phyloP scores from a whole-genome alignment of 2,888 invertebrate genomes.

The Cataglyphis altisquamis region DNA sequence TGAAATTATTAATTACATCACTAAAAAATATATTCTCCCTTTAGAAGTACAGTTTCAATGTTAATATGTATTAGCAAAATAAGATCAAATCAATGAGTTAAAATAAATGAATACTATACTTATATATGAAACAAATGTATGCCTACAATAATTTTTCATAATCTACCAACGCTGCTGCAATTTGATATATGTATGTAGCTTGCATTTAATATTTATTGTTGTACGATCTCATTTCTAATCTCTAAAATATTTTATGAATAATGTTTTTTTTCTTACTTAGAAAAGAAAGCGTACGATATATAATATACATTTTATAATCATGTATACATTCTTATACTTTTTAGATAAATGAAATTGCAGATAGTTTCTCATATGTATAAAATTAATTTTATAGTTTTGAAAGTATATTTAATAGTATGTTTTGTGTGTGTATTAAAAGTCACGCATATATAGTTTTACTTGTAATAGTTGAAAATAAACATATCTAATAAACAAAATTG shows the following conservation, averaged over 20 bases:
- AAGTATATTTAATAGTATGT: not conserved
- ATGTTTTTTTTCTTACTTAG: not conserved
- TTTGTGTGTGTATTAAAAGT: not conserved
- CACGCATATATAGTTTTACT: not conserved
- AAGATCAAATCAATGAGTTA: slow-evolving; percentile 39
- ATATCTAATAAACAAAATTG: not conserved
- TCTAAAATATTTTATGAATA: slow-evolving; percentile 11
- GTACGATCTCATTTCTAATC: not conserved
- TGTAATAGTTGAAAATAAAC: not conserved
- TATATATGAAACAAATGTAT: slow-evolving; percentile 49
- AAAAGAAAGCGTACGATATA: not conserved
- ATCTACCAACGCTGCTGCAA: slow-evolving; percentile 62
- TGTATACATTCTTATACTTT: not conserved
- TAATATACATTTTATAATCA: not conserved
- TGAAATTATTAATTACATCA: not conserved
- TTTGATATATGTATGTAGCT: slow-evolving; percentile 59
- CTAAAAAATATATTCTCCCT: slow-evolving; percentile 40
- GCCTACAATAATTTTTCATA: slow-evolving; percentile 64
- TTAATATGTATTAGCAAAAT: slow-evolving; percentile 30
- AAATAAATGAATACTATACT: slow-evolving; percentile 28
- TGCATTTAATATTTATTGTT: slow-evolving; percentile 29
- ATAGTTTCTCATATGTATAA: not conserved
- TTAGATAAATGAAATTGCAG: not conserved
- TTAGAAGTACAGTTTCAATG: slow-evolving; percentile 55
- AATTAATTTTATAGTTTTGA: slow-evolving; percentile 21